A percentile compares a stretch with the other conserved stretches of the same genome.
Conservation (phyloP, 92 coral and sea anemone genomes). For the Zoanthus sansibaricus region DNA sequence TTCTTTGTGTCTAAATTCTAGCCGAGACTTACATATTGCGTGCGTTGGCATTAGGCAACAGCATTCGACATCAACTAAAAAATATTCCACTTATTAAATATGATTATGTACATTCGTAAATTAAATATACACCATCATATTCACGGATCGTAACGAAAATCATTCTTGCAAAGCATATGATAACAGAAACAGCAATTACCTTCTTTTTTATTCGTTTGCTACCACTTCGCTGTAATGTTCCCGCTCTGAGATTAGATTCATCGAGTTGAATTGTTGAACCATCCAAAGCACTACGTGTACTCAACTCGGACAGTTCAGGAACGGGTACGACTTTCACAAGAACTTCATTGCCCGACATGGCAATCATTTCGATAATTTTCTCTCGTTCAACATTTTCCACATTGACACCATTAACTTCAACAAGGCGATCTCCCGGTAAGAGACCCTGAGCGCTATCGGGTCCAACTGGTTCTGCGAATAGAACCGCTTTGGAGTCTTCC, state of each 20-base stretch:
- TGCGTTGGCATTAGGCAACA: neutral
- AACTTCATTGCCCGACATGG: conserved; percentile 91
- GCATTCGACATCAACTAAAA: neutral
- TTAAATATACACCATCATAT: neutral
- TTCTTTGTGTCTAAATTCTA: neutral
- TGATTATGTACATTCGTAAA: neutral
- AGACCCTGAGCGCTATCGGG: conserved; percentile 73
- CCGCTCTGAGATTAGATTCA: conserved; percentile 91
- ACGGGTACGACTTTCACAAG: conserved; percentile 94
- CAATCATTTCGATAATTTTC: conserved; percentile 95
- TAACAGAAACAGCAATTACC: conserved; percentile 57
- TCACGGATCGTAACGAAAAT: neutral
- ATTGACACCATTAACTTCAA: conserved; percentile 92
- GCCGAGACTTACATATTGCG: neutral
- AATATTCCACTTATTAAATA: neutral
- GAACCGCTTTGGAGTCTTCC: conserved; percentile 75
- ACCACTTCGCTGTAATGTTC: conserved; percentile 96
- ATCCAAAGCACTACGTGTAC: conserved; percentile 94
- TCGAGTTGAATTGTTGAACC: conserved; percentile 93
- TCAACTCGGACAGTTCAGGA: conserved; percentile 93
- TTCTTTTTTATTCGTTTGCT: conserved; percentile 96
- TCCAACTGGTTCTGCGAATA: conserved; percentile 94
- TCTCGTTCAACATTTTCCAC: conserved; percentile 90
- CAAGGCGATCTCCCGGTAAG: conserved; percentile 92
- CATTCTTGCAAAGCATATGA: neutral